Conservation (phyloP, 1,140 invertebrate genomes). For the Schlechtendalia chinensis region DNA sequence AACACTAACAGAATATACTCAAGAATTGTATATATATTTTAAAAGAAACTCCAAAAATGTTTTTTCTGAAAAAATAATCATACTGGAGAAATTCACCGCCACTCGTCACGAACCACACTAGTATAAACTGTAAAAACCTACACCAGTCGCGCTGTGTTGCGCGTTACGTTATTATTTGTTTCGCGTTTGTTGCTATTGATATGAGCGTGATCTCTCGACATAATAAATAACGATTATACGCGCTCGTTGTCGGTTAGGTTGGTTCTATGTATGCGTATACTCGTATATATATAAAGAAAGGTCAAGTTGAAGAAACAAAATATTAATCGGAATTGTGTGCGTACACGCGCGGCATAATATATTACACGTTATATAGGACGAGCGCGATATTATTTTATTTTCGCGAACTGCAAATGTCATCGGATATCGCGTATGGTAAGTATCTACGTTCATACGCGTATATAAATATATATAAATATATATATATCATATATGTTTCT, state of each 20-base stretch:
- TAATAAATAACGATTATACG: neutral
- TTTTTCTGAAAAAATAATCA: too few relatives aligned
- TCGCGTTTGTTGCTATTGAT: neutral
- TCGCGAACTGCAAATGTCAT: neutral
- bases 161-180: slow-evolving; percentile 4
- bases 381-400: too few relatives aligned
- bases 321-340: neutral
- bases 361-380: neutral
- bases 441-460: neutral
- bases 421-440: neutral
- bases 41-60: too few relatives aligned
- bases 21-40: too few relatives aligned
- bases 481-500: neutral
- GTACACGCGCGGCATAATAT: neutral
- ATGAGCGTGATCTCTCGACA: slow-evolving; percentile 3
- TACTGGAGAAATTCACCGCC: too few relatives aligned
- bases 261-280: too few relatives aligned
- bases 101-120: too few relatives aligned
- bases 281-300: neutral
- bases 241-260: slow-evolving; percentile 1
- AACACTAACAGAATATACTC: too few relatives aligned
- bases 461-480: too few relatives aligned
- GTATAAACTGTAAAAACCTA: too few relatives aligned
- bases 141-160: too few relatives aligned
- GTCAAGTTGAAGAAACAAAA: slow-evolving; percentile 18